A percentile compares a stretch with the other conserved stretches of the same genome.
Evolutionary conservation across 2,797 vertebrate species (phyloP).

Genomic region (Microctenopoma steveboyesi): DNA sequence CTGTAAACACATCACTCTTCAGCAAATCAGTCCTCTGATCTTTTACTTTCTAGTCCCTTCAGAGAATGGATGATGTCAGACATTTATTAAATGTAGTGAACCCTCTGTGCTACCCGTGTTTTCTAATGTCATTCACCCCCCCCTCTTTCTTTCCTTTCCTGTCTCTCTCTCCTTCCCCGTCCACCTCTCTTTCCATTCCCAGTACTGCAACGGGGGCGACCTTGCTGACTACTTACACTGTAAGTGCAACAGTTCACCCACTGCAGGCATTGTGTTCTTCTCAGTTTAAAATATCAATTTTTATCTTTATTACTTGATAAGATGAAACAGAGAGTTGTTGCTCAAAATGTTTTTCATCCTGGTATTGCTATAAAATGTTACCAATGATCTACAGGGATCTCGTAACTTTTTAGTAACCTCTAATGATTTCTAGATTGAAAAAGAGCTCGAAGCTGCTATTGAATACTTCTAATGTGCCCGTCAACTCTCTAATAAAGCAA

Average conservation of each 20-base stretch:
- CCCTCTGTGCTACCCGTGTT: slow-evolving; percentile 22
- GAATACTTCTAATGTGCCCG: too few relatives aligned
- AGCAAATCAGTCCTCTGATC: slow-evolving; percentile 45
- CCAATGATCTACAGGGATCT: too few relatives aligned
- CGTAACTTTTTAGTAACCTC: too few relatives aligned
- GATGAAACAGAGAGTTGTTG: neutral
- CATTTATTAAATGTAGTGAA: slow-evolving; percentile 28
- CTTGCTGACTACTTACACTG: slow-evolving; percentile 97
- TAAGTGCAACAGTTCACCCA: slow-evolving; percentile 81
- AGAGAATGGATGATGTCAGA: slow-evolving; percentile 20
- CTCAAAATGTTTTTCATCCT: neutral
- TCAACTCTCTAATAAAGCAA: too few relatives aligned
- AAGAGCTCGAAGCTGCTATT: too few relatives aligned
- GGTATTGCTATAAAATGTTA: too few relatives aligned
- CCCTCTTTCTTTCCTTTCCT: neutral
- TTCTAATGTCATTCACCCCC: slow-evolving; percentile 35
- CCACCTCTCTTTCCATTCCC: slow-evolving; percentile 49
- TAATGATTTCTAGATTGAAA: too few relatives aligned
- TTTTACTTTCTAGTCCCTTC: slow-evolving; percentile 24
- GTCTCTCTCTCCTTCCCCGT: slow-evolving; percentile 4
- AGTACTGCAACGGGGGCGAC: slow-evolving; percentile 99
- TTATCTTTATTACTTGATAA: slow-evolving; percentile 12
- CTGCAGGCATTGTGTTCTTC: slow-evolving; percentile 6
- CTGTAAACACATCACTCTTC: slow-evolving; percentile 27
- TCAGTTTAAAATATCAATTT: slow-evolving; percentile 11